Base-by-base conservation (phyloP, 2,797 vertebrate species). In the Sebastes vulpes region DNA sequence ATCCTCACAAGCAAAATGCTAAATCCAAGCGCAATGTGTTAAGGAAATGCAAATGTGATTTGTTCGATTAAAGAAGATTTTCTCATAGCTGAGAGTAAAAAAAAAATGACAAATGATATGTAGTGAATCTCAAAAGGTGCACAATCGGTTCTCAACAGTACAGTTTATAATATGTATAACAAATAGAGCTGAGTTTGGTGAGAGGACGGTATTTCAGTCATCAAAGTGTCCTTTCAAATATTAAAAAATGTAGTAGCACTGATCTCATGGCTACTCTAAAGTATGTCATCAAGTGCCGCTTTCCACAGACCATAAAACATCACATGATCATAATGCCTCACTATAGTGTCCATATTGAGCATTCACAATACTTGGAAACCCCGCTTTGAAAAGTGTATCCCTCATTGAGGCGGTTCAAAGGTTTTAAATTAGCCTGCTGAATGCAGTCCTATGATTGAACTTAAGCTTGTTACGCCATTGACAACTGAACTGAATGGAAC, bases 391-490 rank as follows among this genome's bases (percentile, higher is more conserved):
- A 57, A 75, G 70, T 16, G 59, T 4, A 23, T 6, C 26, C 5
- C 4, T 82, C 18, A 31, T 4, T 63, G 69, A 38, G 29, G 69
- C 60, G 3, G 56, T 21, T 74, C 16, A 65, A 26, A 77, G 67
- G 23, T 26, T 67, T 11, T 25, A 14, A 79, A 79, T 75, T 1
- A 68, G 56, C 42, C 50, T 4, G 29, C 67, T 72, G 76, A 85
- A 80, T 65, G 75, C 48, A 85, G 67, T 50, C 5, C 38, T 26
- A 31, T 54, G 58, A 84, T 50, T 81, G 53, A 83, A 78, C 38
- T 77, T 86, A 75, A 89, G 77, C 85, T 65, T 72, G 89, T 91
- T 83, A 83, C n/a, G 10, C 63, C 73, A 46, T 0, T 73, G 80
- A 86, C 75, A 84, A 56, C 35, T 66, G 66, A 67, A 71, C 61